Conservation (phyloP, 2,888 invertebrate genomes). For the Pasiphila rectangulata region DNA sequence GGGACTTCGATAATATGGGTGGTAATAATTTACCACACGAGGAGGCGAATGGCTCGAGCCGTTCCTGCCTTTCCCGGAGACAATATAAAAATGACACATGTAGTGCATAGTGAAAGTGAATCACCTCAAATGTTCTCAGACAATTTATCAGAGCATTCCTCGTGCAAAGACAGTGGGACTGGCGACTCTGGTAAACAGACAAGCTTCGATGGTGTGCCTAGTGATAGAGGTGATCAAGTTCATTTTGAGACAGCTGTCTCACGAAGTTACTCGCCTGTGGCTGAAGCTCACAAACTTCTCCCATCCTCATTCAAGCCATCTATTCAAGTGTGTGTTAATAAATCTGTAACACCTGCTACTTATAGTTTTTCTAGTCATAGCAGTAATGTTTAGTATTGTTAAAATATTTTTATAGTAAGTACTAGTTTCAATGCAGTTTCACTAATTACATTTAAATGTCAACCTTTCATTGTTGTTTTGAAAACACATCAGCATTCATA, state of each 20-base stretch:
- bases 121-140: conserved; percentile 80
- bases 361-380: conserved; percentile 80
- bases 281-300: conserved; percentile 75
- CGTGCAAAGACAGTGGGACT: conserved; percentile 90
- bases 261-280: conserved; percentile 73
- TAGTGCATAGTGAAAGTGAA: conserved; percentile 76
- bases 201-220: conserved; percentile 82
- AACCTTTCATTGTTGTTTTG: not conserved
- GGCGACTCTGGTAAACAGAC: conserved; percentile 89
- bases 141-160: conserved; percentile 87
- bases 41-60: conserved; percentile 82
- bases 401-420: conserved; percentile 43
- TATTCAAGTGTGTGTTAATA: conserved; percentile 78
- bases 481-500: not conserved
- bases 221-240: conserved; percentile 70
- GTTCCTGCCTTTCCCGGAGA: conserved; percentile 71
- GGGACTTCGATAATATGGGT: conserved; percentile 96
- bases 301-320: conserved; percentile 77
- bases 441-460: conserved; percentile 50
- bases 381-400: conserved; percentile 67
- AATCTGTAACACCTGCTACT: conserved; percentile 77
- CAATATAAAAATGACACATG: conserved; percentile 74
- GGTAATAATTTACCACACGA: conserved; percentile 92
- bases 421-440: conserved; percentile 57
- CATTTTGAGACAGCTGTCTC: conserved; percentile 71